A percentile compares a stretch with the other conserved stretches of the same genome.
Conservation (phyloP, 2,113 vertebrate genomes). For the Hemiprocne comata region DNA sequence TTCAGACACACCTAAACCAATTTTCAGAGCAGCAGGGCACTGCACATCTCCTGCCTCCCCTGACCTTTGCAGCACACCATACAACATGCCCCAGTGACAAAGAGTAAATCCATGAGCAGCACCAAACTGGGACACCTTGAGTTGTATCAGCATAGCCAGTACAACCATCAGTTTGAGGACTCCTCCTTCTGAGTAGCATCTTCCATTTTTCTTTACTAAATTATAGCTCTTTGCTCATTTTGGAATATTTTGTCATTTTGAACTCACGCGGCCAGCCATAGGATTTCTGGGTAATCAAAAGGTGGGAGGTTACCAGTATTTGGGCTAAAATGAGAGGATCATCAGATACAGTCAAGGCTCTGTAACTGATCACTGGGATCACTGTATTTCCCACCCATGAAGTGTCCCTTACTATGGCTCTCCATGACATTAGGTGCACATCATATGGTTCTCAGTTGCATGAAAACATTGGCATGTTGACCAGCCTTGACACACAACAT, state of each 20-base stretch:
- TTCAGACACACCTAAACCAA: not conserved
- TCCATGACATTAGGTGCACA: not conserved
- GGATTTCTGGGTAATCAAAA: not conserved
- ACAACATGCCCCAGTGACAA: not conserved
- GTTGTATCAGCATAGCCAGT: not conserved
- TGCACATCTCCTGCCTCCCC: not conserved
- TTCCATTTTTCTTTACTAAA: not conserved
- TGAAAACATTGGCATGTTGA: not conserved
- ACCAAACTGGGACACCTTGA: accelerated
- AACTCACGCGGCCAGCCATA: not conserved
- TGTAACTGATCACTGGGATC: not conserved
- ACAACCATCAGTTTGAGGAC: not conserved
- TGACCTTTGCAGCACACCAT: not conserved
- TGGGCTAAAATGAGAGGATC: not conserved
- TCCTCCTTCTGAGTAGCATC: not conserved
- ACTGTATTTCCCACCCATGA: not conserved
- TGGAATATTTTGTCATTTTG: not conserved
- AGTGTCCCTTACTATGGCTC: not conserved
- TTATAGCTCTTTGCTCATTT: not conserved
- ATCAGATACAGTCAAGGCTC: not conserved
- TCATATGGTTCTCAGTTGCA: not conserved
- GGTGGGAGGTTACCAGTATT: not conserved
- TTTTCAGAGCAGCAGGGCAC: not conserved
- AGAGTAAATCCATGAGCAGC: not conserved
- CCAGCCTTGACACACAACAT: not conserved